Evolutionary conservation across 2,113 vertebrate genomes (phyloP).

Genomic region (Nycticorax nycticorax): DNA sequence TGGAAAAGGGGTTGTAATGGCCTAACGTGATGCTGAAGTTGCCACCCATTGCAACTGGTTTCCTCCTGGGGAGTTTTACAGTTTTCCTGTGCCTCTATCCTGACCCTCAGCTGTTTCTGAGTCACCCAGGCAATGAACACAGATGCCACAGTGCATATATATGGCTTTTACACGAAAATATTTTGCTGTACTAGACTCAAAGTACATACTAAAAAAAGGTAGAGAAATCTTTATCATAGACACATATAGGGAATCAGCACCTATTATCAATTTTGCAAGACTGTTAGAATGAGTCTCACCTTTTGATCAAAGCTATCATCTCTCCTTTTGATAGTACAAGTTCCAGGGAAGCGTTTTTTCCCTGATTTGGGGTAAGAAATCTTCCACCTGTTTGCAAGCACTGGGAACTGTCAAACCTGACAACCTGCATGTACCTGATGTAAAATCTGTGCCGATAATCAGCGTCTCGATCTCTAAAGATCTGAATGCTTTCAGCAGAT

Average conservation of each 20-base stretch:
- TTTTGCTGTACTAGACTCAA: neutral
- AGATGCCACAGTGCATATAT: neutral
- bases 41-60: rapidly evolving
- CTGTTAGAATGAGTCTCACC: neutral
- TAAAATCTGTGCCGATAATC: neutral
- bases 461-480: neutral
- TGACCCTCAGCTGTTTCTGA: neutral
- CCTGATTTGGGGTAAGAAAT: neutral
- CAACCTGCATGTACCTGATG: neutral
- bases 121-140: neutral
- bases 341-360: neutral
- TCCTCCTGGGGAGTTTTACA: neutral
- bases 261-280: neutral
- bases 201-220: neutral
- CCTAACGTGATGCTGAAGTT: neutral
- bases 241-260: neutral
- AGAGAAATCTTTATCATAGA: neutral
- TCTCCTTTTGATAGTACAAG: neutral
- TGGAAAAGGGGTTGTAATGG: neutral
- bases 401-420: neutral
- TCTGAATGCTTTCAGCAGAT: neutral
- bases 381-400: neutral
- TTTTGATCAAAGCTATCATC: neutral
- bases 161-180: neutral
- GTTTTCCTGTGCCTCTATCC: neutral